These are phyloP conservation scores for Zosterops borbonicus DNA, from an alignment of 2,113 vertebrate species.

Conservation along the genomic window DNA sequence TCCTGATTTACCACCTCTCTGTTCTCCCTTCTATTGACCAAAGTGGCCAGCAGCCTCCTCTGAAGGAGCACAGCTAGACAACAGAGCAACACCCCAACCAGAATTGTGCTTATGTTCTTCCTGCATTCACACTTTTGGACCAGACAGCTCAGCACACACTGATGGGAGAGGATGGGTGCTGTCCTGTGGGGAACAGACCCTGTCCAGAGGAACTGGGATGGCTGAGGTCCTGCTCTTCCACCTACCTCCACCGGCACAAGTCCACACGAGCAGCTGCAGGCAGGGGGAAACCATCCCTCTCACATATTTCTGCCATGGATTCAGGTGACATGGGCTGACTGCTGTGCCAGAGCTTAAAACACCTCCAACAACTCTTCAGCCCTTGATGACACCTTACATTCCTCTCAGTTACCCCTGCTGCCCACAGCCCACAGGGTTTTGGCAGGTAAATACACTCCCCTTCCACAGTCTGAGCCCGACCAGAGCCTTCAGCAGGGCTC, in stretches of 20 bases:
- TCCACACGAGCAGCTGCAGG: background rate
- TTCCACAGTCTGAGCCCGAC: background rate
- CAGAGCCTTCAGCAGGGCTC: background rate
- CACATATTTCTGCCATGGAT: background rate
- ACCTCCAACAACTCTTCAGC: background rate
- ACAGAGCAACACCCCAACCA: background rate
- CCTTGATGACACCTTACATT: background rate
- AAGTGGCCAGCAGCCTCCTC: background rate
- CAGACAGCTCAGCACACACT: background rate
- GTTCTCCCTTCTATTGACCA: background rate
- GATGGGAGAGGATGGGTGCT: background rate
- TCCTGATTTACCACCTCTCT: background rate
- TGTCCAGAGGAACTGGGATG: background rate
- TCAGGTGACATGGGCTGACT: fast-evolving
- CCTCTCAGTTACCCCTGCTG: background rate
- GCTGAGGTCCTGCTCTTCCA: background rate
- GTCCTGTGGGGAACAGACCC: background rate
- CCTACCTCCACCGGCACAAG: background rate
- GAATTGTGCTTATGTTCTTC: background rate
- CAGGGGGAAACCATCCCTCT: background rate
- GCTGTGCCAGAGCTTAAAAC: background rate
- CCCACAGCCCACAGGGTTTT: background rate
- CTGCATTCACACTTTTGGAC: background rate
- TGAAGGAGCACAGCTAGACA: background rate
- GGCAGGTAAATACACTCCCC: background rate